Percentiles rank a stretch among this genome's conserved stretches.
phyloP scores from a whole-genome alignment of 2,113 vertebrate species.

The Onychostruthus taczanowskii region DNA sequence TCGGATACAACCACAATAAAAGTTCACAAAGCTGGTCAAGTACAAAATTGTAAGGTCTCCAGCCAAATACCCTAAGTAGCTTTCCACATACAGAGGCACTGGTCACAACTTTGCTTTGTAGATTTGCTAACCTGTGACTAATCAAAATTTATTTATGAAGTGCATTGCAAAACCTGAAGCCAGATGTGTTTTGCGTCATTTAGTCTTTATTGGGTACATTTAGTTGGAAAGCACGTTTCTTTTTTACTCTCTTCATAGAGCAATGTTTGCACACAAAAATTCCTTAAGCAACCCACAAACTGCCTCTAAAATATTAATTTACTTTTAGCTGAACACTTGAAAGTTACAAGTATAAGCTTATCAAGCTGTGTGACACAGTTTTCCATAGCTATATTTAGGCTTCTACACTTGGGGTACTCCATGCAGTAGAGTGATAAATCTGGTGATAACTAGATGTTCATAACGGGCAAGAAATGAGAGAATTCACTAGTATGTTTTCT shows the following conservation, averaged over 20 bases:
- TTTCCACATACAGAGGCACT: background rate
- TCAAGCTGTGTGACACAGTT: background rate
- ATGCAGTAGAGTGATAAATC: background rate
- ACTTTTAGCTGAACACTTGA: background rate
- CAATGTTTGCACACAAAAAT: background rate
- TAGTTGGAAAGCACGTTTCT: background rate
- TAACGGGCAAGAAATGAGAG: background rate
- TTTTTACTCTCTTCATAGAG: background rate
- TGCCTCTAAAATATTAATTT: background rate
- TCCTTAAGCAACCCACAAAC: background rate
- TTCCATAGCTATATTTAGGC: background rate
- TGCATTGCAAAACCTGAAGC: conserved; percentile 43
- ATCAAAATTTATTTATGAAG: conserved; percentile 44
- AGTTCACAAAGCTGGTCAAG: background rate
- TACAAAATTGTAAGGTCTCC: background rate
- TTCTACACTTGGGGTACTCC: background rate
- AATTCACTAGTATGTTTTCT: background rate
- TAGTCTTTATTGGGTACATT: conserved; percentile 42
- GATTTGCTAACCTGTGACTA: conserved; percentile 32
- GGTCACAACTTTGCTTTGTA: background rate
- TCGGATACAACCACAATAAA: background rate
- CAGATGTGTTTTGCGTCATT: conserved; percentile 39
- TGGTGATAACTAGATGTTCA: background rate
- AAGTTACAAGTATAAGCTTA: background rate
- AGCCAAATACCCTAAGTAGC: rapidly evolving